phyloP scores from a whole-genome alignment of 2,113 vertebrate genomes.

The Chaenogobius annularis region DNA sequence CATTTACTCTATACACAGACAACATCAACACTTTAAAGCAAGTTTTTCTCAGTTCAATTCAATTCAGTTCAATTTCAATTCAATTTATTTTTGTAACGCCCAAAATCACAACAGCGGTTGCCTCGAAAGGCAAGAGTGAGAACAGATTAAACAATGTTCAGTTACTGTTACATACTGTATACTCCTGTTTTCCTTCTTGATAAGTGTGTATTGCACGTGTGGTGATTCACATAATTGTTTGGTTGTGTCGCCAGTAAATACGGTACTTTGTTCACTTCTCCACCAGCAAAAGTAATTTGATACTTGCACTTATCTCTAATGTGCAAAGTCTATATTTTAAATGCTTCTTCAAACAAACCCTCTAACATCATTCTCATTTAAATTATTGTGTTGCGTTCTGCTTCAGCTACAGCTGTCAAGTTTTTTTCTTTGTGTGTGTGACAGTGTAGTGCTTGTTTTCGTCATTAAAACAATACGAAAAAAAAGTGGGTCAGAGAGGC shows the following conservation, averaged over 20 bases:
- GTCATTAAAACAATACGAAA: neutral
- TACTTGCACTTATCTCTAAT: slow-evolving; percentile 7
- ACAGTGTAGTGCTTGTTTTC: too few species aligned
- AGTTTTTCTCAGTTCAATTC: too few species aligned
- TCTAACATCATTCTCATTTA: slow-evolving; percentile 18
- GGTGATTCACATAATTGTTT: neutral
- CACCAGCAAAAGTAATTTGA: neutral
- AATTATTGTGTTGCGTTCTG: slow-evolving; percentile 15
- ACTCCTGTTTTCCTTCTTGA: too few species aligned
- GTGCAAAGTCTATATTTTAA: neutral
- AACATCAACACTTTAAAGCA: too few species aligned
- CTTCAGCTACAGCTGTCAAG: neutral
- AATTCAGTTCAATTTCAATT: too few species aligned
- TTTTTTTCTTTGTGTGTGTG: neutral
- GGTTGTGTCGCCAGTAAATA: neutral
- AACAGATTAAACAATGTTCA: too few species aligned
- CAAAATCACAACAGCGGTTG: too few species aligned
- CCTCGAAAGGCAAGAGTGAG: too few species aligned
- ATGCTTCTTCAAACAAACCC: slow-evolving; percentile 9
- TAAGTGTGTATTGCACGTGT: neutral
- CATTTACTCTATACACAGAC: too few species aligned
- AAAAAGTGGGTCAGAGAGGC: slow-evolving; percentile 16
- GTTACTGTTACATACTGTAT: too few species aligned
- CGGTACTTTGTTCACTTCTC: neutral
- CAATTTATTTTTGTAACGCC: too few species aligned